Percentiles rank a stretch among this genome's conserved stretches.
phyloP scores from a whole-genome alignment of 1,140 invertebrate species.

The Drosophila funebris region DNA sequence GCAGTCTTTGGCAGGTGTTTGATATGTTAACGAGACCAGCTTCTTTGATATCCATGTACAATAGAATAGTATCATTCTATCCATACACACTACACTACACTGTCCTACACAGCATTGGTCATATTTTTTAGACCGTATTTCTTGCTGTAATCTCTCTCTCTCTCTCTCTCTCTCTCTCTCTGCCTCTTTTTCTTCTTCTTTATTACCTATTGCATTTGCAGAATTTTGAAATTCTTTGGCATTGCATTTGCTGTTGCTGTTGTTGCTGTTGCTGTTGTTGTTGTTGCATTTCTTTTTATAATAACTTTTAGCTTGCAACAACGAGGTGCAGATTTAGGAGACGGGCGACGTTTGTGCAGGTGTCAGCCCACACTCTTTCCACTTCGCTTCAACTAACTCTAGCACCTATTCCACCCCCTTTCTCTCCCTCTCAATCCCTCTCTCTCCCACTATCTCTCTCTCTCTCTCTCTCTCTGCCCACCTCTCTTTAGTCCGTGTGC shows the following conservation, averaged over 20 bases:
- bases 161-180: too few species aligned
- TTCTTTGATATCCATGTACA: too few species aligned
- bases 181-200: background rate
- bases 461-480: background rate
- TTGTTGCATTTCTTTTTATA: slow-evolving; percentile 44
- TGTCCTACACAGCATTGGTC: too few species aligned
- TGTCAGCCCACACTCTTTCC: slow-evolving; percentile 14
- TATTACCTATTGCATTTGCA: slow-evolving; percentile 16
- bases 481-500: slow-evolving; percentile 23
- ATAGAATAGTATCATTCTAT: too few species aligned
- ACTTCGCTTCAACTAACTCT: background rate
- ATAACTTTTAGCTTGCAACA: slow-evolving; percentile 46
- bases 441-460: background rate
- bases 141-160: too few species aligned
- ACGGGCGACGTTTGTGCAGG: slow-evolving; percentile 51
- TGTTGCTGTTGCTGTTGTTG: background rate
- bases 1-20: too few species aligned
- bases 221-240: slow-evolving; percentile 20
- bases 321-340: slow-evolving; percentile 1
- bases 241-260: background rate
- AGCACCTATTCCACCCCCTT: background rate
- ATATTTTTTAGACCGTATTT: too few species aligned
- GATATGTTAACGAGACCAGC: too few species aligned
- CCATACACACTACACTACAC: too few species aligned
- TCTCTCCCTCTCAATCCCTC: background rate